These are phyloP conservation scores for Eilema griseolum DNA, from an alignment of 2,888 invertebrate species.

Conservation along the genomic window DNA sequence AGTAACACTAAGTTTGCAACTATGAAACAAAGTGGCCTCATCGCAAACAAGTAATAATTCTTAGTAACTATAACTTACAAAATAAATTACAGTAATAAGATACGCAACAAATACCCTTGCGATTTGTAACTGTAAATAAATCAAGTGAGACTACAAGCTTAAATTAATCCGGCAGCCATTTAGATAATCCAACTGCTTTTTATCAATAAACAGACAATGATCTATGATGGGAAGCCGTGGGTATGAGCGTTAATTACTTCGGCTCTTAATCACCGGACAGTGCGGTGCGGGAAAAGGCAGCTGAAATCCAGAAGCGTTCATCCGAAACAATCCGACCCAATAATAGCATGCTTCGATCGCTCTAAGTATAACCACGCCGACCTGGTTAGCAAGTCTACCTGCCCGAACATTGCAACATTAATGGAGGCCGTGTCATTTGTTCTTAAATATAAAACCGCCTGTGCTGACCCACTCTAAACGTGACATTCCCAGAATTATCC, in stretches of 20 bases:
- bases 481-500: slow-evolving; percentile 73
- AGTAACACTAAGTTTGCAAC: slow-evolving; percentile 27
- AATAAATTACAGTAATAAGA: slow-evolving; percentile 48
- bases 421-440: slow-evolving; percentile 77
- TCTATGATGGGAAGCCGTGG: slow-evolving; percentile 47
- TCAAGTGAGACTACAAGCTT: slow-evolving; percentile 40
- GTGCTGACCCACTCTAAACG: slow-evolving; percentile 72
- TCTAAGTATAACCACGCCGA: slow-evolving; percentile 79
- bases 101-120: slow-evolving; percentile 28
- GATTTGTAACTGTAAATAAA: slow-evolving; percentile 42
- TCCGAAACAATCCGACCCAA: slow-evolving; percentile 76
- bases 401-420: slow-evolving; percentile 76
- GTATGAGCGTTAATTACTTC: slow-evolving; percentile 59
- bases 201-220: slow-evolving; percentile 50
- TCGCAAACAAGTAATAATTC: slow-evolving; percentile 39
- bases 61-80: slow-evolving; percentile 36
- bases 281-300: slow-evolving; percentile 53
- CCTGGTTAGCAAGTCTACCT: slow-evolving; percentile 74
- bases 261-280: slow-evolving; percentile 46
- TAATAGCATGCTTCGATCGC: slow-evolving; percentile 82
- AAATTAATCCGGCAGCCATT: slow-evolving; percentile 43
- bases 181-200: slow-evolving; percentile 48
- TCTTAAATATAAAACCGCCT: slow-evolving; percentile 78
- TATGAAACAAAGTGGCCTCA: slow-evolving; percentile 22
- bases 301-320: slow-evolving; percentile 70